Evolutionary conservation across 30 jellyfish, hydroid and myxozoan genomes (phyloP).

Genomic region (Cassiopea xamachana): DNA sequence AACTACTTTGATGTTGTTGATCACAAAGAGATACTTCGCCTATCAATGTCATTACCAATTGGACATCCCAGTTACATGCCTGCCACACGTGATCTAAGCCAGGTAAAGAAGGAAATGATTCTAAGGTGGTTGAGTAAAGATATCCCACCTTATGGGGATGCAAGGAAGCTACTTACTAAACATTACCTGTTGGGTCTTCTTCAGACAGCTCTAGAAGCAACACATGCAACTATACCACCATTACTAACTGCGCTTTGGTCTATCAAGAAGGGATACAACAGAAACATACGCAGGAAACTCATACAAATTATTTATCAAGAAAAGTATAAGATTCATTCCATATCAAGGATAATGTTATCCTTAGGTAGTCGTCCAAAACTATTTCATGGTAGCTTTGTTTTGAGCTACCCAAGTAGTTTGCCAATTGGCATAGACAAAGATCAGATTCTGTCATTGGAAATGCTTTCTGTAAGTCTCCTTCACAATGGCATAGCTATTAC

Average conservation of each 20-base stretch:
- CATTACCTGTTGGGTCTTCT: conserved; percentile 28
- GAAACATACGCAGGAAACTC: not conserved
- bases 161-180: conserved; percentile 17
- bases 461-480: conserved; percentile 2
- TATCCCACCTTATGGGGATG: conserved; percentile 46
- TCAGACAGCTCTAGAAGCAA: conserved; percentile 50
- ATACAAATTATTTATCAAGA: not conserved
- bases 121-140: conserved; percentile 47
- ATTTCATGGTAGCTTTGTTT: conserved; percentile 36
- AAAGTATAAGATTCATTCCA: conserved; percentile 3
- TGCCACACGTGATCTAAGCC: conserved; percentile 51
- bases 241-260: conserved; percentile 51
- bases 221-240: conserved; percentile 54
- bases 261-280: conserved; percentile 32
- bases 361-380: conserved; percentile 47
- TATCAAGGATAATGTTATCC: not conserved
- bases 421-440: conserved; percentile 29
- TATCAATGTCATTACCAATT: conserved; percentile 46
- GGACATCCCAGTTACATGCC: conserved; percentile 69
- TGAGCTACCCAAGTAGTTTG: conserved; percentile 40
- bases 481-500: not conserved
- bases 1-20: conserved; percentile 64
- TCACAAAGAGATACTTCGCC: conserved; percentile 37
- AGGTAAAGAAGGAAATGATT: conserved; percentile 28
- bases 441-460: conserved; percentile 18